A percentile compares a stretch with the other conserved stretches of the same genome.
These are phyloP conservation scores for Anableps anableps DNA, from an alignment of 2,797 vertebrate genomes.

Conservation along the genomic window DNA sequence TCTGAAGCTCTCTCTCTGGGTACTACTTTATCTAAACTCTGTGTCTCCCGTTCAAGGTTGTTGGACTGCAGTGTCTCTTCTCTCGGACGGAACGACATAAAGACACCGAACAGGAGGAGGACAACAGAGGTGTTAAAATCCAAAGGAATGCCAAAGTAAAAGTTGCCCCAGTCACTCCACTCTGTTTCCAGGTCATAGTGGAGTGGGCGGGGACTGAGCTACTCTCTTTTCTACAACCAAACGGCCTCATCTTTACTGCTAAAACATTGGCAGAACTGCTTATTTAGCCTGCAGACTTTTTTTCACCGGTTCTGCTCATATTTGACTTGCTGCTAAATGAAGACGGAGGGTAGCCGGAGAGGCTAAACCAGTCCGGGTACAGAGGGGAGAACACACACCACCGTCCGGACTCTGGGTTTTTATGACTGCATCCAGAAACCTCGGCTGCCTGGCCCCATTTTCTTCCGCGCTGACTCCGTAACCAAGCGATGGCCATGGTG, in stretches of 20 bases:
- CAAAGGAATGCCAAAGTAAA: constrained; percentile 51
- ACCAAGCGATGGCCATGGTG: constrained; percentile 94
- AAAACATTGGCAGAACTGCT: constrained; percentile 19
- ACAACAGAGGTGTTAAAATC: constrained; percentile 12
- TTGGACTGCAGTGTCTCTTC: constrained; percentile 13
- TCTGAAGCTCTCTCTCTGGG: neutral
- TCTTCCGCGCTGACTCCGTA: constrained; percentile 62
- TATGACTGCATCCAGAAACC: constrained; percentile 63
- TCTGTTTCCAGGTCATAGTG: constrained; percentile 80
- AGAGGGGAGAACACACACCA: neutral
- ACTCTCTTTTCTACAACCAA: constrained; percentile 29
- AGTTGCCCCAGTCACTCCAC: constrained; percentile 56
- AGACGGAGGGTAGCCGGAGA: neutral
- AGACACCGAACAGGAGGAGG: neutral
- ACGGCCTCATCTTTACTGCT: constrained; percentile 28
- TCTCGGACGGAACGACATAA: neutral
- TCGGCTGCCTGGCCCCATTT: constrained; percentile 64
- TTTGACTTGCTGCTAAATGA: constrained; percentile 17
- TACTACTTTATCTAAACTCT: constrained; percentile 29
- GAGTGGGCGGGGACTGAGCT: constrained; percentile 72
- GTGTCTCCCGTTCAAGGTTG: constrained; percentile 61
- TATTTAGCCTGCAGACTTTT: constrained; percentile 21
- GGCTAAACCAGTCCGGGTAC: constrained; percentile 12
- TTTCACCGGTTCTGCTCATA: neutral
- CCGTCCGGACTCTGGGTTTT: constrained; percentile 23